Evolutionary conservation across 2,113 vertebrate species (phyloP).

Genomic region (Alexandromys fortis): DNA sequence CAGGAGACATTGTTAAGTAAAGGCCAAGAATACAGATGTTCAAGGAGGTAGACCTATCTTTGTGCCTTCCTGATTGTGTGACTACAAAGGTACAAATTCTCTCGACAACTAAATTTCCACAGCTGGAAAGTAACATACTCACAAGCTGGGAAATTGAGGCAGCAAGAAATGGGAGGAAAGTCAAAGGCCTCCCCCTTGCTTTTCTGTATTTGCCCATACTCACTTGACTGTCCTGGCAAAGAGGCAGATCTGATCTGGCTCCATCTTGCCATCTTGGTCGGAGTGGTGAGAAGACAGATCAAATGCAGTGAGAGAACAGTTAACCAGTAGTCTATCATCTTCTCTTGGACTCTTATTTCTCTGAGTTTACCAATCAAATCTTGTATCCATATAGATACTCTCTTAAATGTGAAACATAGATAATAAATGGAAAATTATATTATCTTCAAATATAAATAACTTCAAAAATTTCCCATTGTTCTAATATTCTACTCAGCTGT

Average conservation of each 20-base stretch:
- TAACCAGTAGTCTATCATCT: not conserved
- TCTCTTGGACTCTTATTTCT: not conserved
- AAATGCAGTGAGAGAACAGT: not conserved
- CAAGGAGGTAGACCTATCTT: not conserved
- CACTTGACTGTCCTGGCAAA: not conserved
- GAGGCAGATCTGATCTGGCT: not conserved
- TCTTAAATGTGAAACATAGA: constrained; percentile 24
- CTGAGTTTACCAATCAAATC: not conserved
- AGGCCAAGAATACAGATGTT: not conserved
- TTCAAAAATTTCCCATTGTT: not conserved
- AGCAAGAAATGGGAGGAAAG: not conserved
- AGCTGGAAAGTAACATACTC: constrained; percentile 10
- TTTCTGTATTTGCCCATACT: not conserved
- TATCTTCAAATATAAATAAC: not conserved
- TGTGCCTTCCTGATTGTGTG: not conserved
- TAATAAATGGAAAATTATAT: not conserved
- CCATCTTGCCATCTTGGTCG: not conserved
- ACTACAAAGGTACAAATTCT: not conserved
- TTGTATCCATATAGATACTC: not conserved
- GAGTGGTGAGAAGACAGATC: not conserved
- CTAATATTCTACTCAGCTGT: not conserved
- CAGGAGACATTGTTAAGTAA: not conserved
- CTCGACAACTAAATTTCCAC: not conserved
- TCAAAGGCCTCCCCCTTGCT: not conserved
- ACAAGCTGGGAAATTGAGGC: not conserved